Evolutionary conservation across 2,797 vertebrate species (phyloP), one percentile per base, ranked within the genome.

Genomic region (Phalloptychus januarius): DNA sequence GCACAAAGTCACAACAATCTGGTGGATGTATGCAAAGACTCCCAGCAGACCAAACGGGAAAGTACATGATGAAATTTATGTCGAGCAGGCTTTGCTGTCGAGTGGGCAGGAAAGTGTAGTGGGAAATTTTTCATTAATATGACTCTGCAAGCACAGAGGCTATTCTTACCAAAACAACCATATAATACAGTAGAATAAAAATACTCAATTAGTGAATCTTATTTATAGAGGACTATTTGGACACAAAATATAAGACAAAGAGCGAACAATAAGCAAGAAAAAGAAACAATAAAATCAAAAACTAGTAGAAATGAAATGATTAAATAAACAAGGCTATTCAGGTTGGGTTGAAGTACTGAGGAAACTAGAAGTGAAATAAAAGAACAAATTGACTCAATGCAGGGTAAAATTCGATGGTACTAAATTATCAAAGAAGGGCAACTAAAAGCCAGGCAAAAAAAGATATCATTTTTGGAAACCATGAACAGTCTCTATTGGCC

Each of bases 161-260:
- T 69, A 42, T n/a, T 69, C 8, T 69, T 25, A 69, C 67, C 42
- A 69, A n/a, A 44, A 42, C 38, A 70, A 70, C 40, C 67, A 45
- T 3, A 45, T 28, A 44, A 70, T 28, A 67, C 10, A 0, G 0
- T 12, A 11, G 20, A 4, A 67, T 25, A 12, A 40, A 67, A 38
- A 65, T 10, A 18, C 18, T 10, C 18, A 11, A 8, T 0, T 18
- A 38, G 2, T 18, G 1, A 33, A 7, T 31, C 13, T 69, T 25
- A 12, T n/a, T 13, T 69, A 69, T 7, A 25, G 13, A 45, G 40
- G 11, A 44, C 25, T 28, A 8, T 44, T 28, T 45, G 28, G 23
- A 69, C 38, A 69, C 12, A 42, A 69, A 23, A 10, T 12, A 23
- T 42, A 42, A 42, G 65, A 3, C 2, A 69, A 67, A 44, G 13